A percentile compares a stretch with the other conserved stretches of the same genome.
Evolutionary conservation across 2,888 invertebrate genomes (phyloP).

Genomic region (Nymphalis c-album): DNA sequence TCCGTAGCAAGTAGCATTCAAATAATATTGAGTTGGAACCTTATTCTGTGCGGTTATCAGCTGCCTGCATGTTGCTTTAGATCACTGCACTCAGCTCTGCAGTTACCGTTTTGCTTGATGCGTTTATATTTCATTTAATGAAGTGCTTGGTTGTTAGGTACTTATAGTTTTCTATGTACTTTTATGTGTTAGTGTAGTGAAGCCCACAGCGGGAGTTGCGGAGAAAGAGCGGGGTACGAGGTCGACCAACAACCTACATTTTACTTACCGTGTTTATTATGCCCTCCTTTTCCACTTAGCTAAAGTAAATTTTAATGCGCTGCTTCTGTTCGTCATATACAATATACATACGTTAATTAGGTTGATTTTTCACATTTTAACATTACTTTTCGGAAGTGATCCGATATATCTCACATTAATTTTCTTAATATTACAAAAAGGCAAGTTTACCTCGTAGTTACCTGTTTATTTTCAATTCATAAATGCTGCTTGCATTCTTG

Average conservation of each 20-base stretch:
- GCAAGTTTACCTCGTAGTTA: too few species aligned
- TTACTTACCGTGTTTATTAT: conserved; percentile 30
- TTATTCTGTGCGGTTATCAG: conserved; percentile 26
- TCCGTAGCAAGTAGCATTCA: conserved; percentile 20
- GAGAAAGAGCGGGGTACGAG: conserved; percentile 27
- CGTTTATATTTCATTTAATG: background rate
- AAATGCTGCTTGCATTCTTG: too few species aligned
- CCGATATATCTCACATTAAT: too few species aligned
- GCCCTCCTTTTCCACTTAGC: conserved; percentile 26
- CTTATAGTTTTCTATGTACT: conserved; percentile 9
- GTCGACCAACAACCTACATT: conserved; percentile 39
- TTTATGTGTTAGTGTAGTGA: conserved; percentile 12
- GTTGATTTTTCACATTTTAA: too few species aligned
- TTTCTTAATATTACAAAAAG: too few species aligned
- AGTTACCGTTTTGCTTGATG: background rate
- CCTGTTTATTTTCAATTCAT: too few species aligned
- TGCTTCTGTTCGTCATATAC: background rate
- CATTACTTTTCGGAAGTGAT: too few species aligned
- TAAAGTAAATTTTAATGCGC: background rate
- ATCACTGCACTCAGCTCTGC: conserved; percentile 6
- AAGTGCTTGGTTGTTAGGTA: background rate
- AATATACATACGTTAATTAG: too few species aligned
- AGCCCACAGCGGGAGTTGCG: conserved; percentile 2
- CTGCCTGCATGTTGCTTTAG: conserved; percentile 16
- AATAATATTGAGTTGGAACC: conserved; percentile 29